Percentiles rank a stretch among this genome's conserved stretches.
Evolutionary conservation across 2,113 vertebrate species (phyloP).

Genomic region (Urocolius indicus): DNA sequence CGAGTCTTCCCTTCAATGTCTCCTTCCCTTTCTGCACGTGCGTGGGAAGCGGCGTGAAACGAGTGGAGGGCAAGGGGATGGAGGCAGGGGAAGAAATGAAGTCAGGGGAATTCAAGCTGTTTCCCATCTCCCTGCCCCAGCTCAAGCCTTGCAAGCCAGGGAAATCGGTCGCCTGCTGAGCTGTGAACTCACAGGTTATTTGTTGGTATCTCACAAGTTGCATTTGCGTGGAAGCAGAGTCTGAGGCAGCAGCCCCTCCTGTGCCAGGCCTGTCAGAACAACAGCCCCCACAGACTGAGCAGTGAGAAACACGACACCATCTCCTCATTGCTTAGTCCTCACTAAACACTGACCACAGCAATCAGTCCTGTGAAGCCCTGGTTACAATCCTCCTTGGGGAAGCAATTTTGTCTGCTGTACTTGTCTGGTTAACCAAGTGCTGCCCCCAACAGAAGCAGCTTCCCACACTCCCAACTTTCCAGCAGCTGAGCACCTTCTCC

Average conservation of each 20-base stretch:
- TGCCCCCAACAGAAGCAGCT: background rate
- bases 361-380: background rate
- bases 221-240: background rate
- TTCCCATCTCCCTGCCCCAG: background rate
- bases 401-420: background rate
- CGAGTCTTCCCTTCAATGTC: background rate
- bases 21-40: background rate
- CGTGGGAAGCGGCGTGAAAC: background rate
- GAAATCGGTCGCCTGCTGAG: background rate
- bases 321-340: background rate
- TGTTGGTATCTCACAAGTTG: background rate
- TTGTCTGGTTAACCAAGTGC: background rate
- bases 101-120: background rate
- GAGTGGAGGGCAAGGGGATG: background rate
- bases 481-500: background rate
- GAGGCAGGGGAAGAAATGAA: background rate
- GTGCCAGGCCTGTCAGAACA: background rate
- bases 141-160: background rate
- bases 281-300: background rate
- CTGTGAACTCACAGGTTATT: background rate
- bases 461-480: background rate
- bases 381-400: background rate
- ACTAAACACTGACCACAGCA: background rate
- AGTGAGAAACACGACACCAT: accelerated
- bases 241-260: background rate